Conservation (phyloP, 53 echinoderm and acorn worm species). For the Paracentrotus lividus region DNA sequence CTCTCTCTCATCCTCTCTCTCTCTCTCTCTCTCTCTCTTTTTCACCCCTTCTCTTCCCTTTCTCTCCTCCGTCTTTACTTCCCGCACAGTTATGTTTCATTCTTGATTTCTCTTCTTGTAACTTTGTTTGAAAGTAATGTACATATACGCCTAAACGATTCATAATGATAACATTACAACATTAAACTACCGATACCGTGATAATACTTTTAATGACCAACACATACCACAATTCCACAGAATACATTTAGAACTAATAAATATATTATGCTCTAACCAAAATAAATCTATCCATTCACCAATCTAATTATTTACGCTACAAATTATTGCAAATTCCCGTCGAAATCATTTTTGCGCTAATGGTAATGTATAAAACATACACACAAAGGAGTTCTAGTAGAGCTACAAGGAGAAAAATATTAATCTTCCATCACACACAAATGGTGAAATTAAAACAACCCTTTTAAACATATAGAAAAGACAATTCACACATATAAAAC, state of each 20-base stretch:
- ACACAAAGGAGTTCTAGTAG: neutral
- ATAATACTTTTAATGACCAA: conserved; percentile 31
- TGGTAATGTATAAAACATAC: neutral
- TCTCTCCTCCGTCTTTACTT: neutral
- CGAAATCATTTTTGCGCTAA: neutral
- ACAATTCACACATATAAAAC: neutral
- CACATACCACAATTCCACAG: neutral
- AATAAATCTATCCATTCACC: neutral
- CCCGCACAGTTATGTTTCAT: neutral
- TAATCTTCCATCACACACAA: neutral
- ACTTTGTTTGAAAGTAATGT: too few relatives aligned
- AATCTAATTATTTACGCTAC: neutral
- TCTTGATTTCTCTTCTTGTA: neutral
- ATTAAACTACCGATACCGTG: neutral
- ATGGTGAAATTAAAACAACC: neutral
- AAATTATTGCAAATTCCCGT: neutral
- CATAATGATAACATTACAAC: neutral
- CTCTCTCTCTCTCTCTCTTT: neutral
- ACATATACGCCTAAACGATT: too few relatives aligned
- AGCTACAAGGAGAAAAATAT: neutral
- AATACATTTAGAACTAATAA: neutral
- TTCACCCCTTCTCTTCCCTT: neutral
- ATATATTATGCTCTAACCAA: neutral
- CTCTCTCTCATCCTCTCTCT: neutral
- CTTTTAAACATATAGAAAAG: neutral